phyloP scores from a whole-genome alignment of 2,113 vertebrate species.

The Spea bombifrons region DNA sequence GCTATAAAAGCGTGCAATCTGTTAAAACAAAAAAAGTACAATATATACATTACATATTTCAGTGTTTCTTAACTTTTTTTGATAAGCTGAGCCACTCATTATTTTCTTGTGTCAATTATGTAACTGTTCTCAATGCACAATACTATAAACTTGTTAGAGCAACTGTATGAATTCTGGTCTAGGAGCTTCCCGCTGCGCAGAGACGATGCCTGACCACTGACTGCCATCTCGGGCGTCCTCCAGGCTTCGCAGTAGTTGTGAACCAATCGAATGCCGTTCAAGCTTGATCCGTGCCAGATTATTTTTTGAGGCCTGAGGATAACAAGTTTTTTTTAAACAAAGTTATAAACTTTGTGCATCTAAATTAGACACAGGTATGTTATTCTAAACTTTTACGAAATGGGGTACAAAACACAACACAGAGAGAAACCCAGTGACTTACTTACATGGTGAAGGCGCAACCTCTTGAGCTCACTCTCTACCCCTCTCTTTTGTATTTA shows the following conservation, averaged over 20 bases:
- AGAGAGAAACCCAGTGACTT: too few species aligned
- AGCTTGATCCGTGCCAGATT: conserved; percentile 87
- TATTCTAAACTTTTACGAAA: too few species aligned
- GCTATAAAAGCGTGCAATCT: conserved; percentile 60
- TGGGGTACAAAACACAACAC: too few species aligned
- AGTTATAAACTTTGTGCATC: background rate
- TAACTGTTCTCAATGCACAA: conserved; percentile 95
- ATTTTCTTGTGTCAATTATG: conserved; percentile 67
- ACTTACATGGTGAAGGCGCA: too few species aligned
- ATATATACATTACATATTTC: conserved; percentile 74
- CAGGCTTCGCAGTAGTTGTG: conserved; percentile 90
- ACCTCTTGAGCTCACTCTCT: too few species aligned
- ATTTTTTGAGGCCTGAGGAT: conserved; percentile 84
- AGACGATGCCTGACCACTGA: conserved; percentile 80
- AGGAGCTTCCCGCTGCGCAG: conserved; percentile 80
- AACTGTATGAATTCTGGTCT: conserved; percentile 84
- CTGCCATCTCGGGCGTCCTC: conserved; percentile 72
- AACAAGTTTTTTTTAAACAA: background rate
- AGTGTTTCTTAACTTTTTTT: conserved; percentile 58
- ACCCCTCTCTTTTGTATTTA: too few species aligned
- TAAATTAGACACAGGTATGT: too few species aligned
- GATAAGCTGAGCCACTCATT: conserved; percentile 56
- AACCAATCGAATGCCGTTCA: conserved; percentile 69
- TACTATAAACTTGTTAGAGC: conserved; percentile 81
- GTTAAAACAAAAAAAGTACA: conserved; percentile 50